These are phyloP conservation scores for Yponomeuta cagnagella DNA, from an alignment of 2,888 invertebrate genomes.

Conservation along the genomic window DNA sequence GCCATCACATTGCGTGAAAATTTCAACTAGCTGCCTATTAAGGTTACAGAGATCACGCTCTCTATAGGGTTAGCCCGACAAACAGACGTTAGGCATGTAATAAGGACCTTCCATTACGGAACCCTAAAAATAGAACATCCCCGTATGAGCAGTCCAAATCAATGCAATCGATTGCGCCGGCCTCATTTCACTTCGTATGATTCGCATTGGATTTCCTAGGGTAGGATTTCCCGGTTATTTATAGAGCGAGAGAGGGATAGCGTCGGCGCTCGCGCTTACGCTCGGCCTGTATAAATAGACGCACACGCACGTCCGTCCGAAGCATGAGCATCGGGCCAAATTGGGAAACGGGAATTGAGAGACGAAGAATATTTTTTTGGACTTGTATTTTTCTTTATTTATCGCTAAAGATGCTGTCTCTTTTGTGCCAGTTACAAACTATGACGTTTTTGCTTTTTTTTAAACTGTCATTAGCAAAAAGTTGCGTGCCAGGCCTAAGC, in stretches of 20 bases:
- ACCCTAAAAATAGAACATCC: no score
- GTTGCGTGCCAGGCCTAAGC: neutral
- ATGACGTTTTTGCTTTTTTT: neutral
- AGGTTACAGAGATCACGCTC: no score
- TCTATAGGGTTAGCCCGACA: no score
- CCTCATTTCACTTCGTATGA: conserved; percentile 31
- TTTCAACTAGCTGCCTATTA: no score
- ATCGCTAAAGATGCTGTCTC: neutral
- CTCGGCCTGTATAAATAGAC: conserved; percentile 9
- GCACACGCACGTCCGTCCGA: conserved; percentile 54
- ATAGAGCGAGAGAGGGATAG: conserved; percentile 43
- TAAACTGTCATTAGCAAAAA: neutral
- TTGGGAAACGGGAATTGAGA: conserved; percentile 49
- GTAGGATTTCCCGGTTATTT: conserved; percentile 44
- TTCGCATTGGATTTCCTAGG: conserved; percentile 60
- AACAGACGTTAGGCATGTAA: no score
- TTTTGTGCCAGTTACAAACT: neutral
- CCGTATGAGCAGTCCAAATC: neutral
- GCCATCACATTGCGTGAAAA: no score
- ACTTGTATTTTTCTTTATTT: neutral
- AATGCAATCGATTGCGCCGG: conserved; percentile 4
- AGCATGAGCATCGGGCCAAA: conserved; percentile 57
- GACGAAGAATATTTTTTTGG: neutral
- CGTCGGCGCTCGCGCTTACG: conserved; percentile 33
- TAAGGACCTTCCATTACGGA: no score